phyloP scores from a whole-genome alignment of 2,888 invertebrate genomes.

The Diploptera punctata region DNA sequence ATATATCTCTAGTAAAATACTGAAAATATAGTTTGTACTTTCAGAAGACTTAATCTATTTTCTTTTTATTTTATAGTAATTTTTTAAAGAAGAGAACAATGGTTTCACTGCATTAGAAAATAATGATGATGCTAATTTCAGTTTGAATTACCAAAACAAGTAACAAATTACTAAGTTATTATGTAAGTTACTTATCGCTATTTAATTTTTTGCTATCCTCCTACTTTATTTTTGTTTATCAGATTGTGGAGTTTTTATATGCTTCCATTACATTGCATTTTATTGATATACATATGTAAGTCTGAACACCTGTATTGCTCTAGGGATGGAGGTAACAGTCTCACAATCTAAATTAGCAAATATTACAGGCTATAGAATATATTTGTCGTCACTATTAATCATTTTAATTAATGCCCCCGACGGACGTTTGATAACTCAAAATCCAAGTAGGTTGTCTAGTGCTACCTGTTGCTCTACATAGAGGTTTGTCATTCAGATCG shows the following conservation, averaged over 20 bases:
- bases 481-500: too few relatives aligned
- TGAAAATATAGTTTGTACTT: too few relatives aligned
- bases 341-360: neutral
- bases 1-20: too few relatives aligned
- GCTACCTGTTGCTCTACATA: too few relatives aligned
- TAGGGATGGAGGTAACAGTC: neutral
- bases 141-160: too few relatives aligned
- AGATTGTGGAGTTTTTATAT: neutral
- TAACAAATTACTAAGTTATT: neutral
- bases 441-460: too few relatives aligned
- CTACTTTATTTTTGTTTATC: neutral
- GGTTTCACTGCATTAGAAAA: too few relatives aligned
- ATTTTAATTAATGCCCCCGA: neutral
- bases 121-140: too few relatives aligned
- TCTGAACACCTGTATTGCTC: neutral
- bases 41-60: too few relatives aligned
- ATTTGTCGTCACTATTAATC: neutral
- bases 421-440: too few relatives aligned
- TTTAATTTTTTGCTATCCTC: neutral
- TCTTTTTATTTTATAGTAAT: too few relatives aligned
- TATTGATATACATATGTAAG: neutral
- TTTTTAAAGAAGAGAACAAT: too few relatives aligned
- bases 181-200: neutral
- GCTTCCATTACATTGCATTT: neutral
- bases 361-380: neutral